Evolutionary conservation across 2,888 invertebrate species (phyloP).

Genomic region (Dolichopus griseipennis): DNA sequence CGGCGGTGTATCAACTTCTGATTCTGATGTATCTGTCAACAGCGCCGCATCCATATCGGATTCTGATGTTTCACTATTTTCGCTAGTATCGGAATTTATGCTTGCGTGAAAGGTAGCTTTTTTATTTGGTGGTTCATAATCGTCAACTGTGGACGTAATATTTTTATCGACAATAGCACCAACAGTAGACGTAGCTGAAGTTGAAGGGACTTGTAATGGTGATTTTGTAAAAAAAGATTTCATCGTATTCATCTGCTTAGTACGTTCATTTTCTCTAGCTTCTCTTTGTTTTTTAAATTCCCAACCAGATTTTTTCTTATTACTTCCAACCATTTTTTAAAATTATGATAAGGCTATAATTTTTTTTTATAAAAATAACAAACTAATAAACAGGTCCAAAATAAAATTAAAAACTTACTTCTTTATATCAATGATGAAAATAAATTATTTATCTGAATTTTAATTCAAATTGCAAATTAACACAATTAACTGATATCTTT

Average conservation of each 20-base stretch:
- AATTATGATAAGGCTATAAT: conserved; percentile 10
- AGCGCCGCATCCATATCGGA: conserved; percentile 4
- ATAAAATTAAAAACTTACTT: conserved; percentile 10
- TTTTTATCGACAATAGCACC: conserved; percentile 11
- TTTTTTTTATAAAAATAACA: conserved; percentile 1
- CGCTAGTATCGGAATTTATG: conserved; percentile 10
- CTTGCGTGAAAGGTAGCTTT: conserved; percentile 9
- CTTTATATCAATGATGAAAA: conserved; percentile 7
- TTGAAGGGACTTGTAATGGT: conserved; percentile 8
- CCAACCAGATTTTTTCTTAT: conserved; percentile 11
- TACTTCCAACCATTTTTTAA: conserved; percentile 10
- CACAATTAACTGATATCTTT: conserved; percentile 7
- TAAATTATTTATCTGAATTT: conserved; percentile 7
- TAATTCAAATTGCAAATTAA: conserved; percentile 7
- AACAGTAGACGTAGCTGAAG: conserved; percentile 11
- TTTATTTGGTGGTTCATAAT: conserved; percentile 10
- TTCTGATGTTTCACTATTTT: conserved; percentile 9
- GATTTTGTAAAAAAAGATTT: conserved; percentile 11
- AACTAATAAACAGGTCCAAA: not conserved
- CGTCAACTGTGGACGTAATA: conserved; percentile 8
- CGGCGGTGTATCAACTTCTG: conserved; percentile 5
- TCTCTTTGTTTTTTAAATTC: conserved; percentile 9
- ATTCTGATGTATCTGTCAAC: conserved; percentile 10
- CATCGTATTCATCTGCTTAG: conserved; percentile 10
- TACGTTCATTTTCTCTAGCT: conserved; percentile 10